phyloP scores from a whole-genome alignment of 2,113 vertebrate species.

The Nycticryphes semicollaris region DNA sequence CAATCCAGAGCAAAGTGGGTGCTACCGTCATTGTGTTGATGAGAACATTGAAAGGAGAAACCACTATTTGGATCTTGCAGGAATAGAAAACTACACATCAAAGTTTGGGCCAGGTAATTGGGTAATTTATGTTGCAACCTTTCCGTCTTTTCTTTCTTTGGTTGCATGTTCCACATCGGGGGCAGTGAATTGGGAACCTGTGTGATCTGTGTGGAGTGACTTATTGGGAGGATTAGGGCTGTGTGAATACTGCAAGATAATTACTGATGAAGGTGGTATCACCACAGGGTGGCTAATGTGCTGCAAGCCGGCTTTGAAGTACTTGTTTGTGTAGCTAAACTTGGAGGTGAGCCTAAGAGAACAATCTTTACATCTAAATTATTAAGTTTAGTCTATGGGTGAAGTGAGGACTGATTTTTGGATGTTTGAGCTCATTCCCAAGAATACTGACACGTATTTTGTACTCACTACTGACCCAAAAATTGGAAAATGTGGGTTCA shows the following conservation, averaged over 20 bases:
- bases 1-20: conserved; percentile 84
- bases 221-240: background rate
- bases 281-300: background rate
- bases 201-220: background rate
- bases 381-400: background rate
- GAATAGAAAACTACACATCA: conserved; percentile 98
- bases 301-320: conserved; percentile 24
- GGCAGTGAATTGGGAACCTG: background rate
- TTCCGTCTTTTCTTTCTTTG: background rate
- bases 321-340: conserved; percentile 19
- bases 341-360: conserved; percentile 30
- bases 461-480: background rate
- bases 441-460: background rate
- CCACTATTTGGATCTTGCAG: conserved; percentile 98
- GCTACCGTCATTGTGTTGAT: conserved; percentile 92
- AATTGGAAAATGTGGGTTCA: background rate
- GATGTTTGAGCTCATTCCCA: background rate
- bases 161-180: background rate
- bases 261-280: background rate
- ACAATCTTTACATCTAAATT: conserved; percentile 18
- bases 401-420: conserved; percentile 5
- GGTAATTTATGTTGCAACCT: background rate
- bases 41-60: conserved; percentile 99
- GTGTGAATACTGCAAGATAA: background rate
- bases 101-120: conserved; percentile 91